Evolutionary conservation across 2,888 invertebrate genomes (phyloP).

Genomic region (Apamea monoglypha): DNA sequence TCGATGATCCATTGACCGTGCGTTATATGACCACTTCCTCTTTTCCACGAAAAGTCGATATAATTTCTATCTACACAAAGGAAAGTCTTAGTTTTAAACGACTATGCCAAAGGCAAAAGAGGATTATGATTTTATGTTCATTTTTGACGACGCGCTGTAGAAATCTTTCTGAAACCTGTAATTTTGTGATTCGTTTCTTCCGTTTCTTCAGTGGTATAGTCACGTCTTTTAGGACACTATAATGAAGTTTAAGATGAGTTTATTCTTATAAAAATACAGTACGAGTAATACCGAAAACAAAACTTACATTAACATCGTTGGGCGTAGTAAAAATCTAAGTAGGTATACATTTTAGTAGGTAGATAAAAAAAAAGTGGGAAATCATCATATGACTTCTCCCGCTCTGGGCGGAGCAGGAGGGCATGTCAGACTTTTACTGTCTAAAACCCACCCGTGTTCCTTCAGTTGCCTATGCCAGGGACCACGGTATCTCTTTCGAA

Average conservation of each 20-base stretch:
- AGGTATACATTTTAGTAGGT: neutral
- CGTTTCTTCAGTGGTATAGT: no score
- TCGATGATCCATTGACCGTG: no score
- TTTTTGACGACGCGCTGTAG: neutral
- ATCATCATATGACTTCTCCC: no score
- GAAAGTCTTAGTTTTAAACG: neutral
- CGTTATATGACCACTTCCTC: no score
- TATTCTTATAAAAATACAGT: neutral
- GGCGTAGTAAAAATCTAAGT: neutral
- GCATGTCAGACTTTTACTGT: no score
- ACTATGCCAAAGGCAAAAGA: neutral
- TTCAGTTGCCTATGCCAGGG: no score
- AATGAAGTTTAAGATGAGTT: neutral
- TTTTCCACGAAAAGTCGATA: no score
- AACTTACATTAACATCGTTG: no score
- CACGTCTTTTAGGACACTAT: neutral
- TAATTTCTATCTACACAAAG: no score
- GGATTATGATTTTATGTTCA: neutral
- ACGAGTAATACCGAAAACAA: neutral
- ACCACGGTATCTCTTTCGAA: no score
- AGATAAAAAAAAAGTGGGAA: neutral
- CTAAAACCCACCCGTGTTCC: no score
- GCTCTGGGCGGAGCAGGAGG: no score
- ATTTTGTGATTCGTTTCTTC: neutral
- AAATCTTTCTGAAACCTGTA: neutral